Percentiles rank a stretch among this genome's conserved stretches.
These are phyloP conservation scores for Accipiter minullus DNA, from an alignment of 2,797 vertebrate species.

Conservation along the genomic window DNA sequence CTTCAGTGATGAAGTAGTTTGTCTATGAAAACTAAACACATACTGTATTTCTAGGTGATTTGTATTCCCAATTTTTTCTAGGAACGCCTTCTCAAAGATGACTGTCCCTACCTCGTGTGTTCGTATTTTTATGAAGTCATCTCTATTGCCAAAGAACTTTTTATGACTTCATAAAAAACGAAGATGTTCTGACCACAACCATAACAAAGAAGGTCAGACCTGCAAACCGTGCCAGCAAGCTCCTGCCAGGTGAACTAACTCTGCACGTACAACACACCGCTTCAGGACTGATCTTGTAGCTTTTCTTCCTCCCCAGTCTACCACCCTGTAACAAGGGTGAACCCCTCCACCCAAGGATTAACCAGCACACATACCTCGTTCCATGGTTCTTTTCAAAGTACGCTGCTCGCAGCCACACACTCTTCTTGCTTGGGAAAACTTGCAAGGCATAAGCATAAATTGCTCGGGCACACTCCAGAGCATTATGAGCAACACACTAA, in stretches of 20 bases:
- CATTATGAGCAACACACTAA: constrained; percentile 95
- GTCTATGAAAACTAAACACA: neutral
- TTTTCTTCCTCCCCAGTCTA: neutral
- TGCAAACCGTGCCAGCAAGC: neutral
- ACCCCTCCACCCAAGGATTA: accelerated
- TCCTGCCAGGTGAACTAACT: neutral
- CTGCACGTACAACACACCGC: neutral
- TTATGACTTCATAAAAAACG: neutral
- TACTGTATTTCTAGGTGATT: neutral
- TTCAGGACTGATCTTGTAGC: neutral
- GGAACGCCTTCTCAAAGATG: neutral
- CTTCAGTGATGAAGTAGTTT: neutral
- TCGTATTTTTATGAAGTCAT: neutral
- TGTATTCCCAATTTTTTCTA: neutral
- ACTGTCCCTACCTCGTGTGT: neutral
- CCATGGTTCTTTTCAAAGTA: constrained; percentile 98
- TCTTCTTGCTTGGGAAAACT: constrained; percentile 98
- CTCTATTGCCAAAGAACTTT: neutral
- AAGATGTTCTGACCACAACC: neutral
- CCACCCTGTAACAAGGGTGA: neutral
- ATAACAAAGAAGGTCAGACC: neutral
- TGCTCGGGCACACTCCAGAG: constrained; percentile 93
- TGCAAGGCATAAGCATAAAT: constrained; percentile 97
- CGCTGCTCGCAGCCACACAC: constrained; percentile 94
- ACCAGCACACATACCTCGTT: constrained; percentile 80